Evolutionary conservation across 1,140 invertebrate species (phyloP), one percentile per base, ranked within the genome.

Genomic region (Macrobrachium nipponense): DNA sequence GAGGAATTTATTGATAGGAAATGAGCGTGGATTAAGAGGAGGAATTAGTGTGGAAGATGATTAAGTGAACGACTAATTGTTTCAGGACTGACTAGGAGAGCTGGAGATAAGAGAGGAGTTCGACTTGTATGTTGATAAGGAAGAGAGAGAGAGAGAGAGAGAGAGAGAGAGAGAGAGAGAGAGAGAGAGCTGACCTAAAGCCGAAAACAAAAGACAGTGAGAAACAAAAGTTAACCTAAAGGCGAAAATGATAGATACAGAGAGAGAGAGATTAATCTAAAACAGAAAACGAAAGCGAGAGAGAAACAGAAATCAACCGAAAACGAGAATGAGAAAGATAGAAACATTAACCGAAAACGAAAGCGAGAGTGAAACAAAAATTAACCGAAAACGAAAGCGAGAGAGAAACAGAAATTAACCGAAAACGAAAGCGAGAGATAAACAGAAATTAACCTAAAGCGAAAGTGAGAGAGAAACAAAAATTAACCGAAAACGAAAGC

Each of bases 221-320:
- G 27, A 76, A 43, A 18, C 20, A 64, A 64, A 64, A 18, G 62
- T 20, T 18, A 20, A 64, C 15, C 15, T 17, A 64, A 64, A 20
- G 27, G 2, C 43, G 12, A 80, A 80, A 80, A 80, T 59, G 51
- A 62, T 43, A 36, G n/a, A n/a, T n/a, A n/a, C n/a, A n/a, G 61
- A 66, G 62, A 64, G 27, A 79, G 51, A 27, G 61, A 62, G 44
- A 27, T n/a, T 36, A 62, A 20, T 7, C 4, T 18, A 59, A 6
- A 59, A n/a, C 18, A 5, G 58, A 20, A 60, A 78, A n/a, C 23
- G 60, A 62, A 80, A 62, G 44, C 11, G 62, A 59, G 44, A 0
- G 23, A 18, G 76, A n/a, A 78, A 18, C 10, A 60, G 11, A 6
- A 59, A n/a, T n/a, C 11, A 80, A 36, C 2, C 14, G 14, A 66